A percentile compares a stretch with the other conserved stretches of the same genome.
These are phyloP conservation scores for Uria lomvia DNA, from an alignment of 2,113 vertebrate species.

Conservation along the genomic window DNA sequence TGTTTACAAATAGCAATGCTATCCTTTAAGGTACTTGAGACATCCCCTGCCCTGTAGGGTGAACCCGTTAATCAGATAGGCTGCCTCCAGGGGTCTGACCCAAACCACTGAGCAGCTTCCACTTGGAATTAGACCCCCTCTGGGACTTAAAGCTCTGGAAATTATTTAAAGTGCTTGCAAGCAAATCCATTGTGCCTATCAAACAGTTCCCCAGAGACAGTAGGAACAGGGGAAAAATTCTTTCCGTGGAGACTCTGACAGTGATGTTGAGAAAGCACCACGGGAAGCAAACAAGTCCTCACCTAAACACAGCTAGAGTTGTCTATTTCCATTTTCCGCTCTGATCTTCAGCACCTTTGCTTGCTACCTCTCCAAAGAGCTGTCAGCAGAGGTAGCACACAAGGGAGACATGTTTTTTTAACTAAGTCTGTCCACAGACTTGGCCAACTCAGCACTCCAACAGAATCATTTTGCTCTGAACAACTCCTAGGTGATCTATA, in stretches of 20 bases:
- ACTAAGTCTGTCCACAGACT: neutral
- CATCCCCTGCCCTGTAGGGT: neutral
- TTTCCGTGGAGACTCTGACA: slow-evolving; percentile 27
- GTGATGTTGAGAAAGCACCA: slow-evolving; percentile 32
- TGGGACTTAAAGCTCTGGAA: slow-evolving; percentile 37
- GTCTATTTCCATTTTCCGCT: slow-evolving; percentile 17
- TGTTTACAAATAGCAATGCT: slow-evolving; percentile 42
- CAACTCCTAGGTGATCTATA: neutral
- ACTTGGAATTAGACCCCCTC: slow-evolving; percentile 27
- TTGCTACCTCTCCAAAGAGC: slow-evolving; percentile 1
- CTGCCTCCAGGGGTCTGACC: neutral
- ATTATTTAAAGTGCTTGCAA: slow-evolving; percentile 62
- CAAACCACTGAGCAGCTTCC: slow-evolving; percentile 13
- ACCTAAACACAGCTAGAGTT: slow-evolving; percentile 30
- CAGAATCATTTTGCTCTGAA: neutral
- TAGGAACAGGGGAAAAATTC: neutral
- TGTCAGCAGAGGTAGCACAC: neutral
- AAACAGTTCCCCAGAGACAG: slow-evolving; percentile 27
- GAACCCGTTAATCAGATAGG: slow-evolving; percentile 3
- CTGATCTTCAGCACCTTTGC: slow-evolving; percentile 21
- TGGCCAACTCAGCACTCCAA: neutral
- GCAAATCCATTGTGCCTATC: slow-evolving; percentile 53
- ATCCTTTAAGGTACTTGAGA: neutral
- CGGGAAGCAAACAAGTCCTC: slow-evolving; percentile 20
- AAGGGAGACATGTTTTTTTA: neutral